These are phyloP conservation scores for Nebria salina DNA, from an alignment of 2,888 invertebrate species.

Conservation along the genomic window DNA sequence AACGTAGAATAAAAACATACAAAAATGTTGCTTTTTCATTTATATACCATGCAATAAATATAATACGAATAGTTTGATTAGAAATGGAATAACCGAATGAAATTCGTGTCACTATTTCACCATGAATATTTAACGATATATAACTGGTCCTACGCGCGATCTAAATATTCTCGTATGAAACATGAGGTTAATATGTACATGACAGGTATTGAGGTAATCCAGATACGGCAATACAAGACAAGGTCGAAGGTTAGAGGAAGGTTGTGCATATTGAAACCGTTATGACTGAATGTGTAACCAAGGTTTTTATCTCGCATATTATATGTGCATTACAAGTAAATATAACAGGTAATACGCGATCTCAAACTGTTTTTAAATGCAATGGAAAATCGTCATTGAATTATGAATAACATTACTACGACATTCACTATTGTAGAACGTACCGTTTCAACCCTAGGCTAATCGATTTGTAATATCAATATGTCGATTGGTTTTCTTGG, in stretches of 20 bases:
- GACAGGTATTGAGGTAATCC: slow-evolving; percentile 11
- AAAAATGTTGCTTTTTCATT: too few species aligned
- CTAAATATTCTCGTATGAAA: not conserved
- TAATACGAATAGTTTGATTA: not conserved
- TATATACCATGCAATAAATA: too few species aligned
- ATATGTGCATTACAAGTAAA: not conserved
- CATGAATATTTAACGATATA: not conserved
- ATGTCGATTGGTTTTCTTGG: not conserved
- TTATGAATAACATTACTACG: not conserved
- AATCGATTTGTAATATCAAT: not conserved
- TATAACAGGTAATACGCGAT: not conserved
- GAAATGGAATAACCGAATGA: not conserved
- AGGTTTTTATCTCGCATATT: not conserved
- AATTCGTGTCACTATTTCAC: not conserved
- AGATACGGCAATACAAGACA: slow-evolving; percentile 2
- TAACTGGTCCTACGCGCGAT: not conserved
- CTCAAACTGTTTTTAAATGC: slow-evolving; percentile 2
- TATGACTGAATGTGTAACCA: slow-evolving; percentile 16
- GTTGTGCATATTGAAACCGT: not conserved
- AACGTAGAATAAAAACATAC: too few species aligned
- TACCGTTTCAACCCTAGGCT: not conserved
- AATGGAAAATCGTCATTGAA: slow-evolving; percentile 4
- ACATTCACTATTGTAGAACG: not conserved
- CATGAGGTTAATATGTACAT: not conserved
- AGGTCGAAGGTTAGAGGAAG: slow-evolving; percentile 13